These are phyloP conservation scores for Maconellicoccus hirsutus DNA, from an alignment of 1,140 invertebrate species.

Conservation along the genomic window DNA sequence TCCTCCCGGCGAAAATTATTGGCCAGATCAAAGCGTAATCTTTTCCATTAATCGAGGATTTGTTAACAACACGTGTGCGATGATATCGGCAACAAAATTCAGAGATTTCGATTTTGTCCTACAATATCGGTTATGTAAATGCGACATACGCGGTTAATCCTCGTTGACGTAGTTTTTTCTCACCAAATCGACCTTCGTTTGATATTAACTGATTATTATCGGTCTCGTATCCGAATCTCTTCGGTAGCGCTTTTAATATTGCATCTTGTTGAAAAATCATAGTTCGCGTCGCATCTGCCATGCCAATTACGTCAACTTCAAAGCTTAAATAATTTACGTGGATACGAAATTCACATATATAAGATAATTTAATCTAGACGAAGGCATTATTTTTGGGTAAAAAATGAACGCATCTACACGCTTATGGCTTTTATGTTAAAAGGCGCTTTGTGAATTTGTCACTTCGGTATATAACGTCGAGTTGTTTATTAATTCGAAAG, in stretches of 20 bases:
- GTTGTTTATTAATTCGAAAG: slow-evolving; percentile 3
- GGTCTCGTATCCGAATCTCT: neutral
- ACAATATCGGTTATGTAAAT: neutral
- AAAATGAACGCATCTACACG: neutral
- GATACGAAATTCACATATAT: neutral
- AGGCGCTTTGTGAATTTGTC: neutral
- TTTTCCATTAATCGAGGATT: slow-evolving; percentile 4
- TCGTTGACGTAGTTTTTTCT: neutral
- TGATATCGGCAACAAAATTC: neutral
- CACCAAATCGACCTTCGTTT: neutral
- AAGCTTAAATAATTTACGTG: neutral
- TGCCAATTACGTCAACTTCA: neutral
- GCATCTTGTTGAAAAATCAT: neutral
- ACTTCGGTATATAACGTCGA: neutral
- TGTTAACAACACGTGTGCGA: neutral
- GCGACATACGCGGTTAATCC: neutral
- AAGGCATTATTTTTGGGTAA: neutral
- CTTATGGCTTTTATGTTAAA: neutral
- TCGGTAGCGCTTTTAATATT: neutral
- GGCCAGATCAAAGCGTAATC: too few species aligned
- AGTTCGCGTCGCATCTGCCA: neutral
- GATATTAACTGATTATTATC: too few species aligned
- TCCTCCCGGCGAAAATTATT: too few species aligned
- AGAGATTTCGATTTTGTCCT: neutral
- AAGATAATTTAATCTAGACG: neutral